Evolutionary conservation across 2,888 invertebrate species (phyloP), one percentile per base, ranked within the genome.

Genomic region (Diplolepis rosae): DNA sequence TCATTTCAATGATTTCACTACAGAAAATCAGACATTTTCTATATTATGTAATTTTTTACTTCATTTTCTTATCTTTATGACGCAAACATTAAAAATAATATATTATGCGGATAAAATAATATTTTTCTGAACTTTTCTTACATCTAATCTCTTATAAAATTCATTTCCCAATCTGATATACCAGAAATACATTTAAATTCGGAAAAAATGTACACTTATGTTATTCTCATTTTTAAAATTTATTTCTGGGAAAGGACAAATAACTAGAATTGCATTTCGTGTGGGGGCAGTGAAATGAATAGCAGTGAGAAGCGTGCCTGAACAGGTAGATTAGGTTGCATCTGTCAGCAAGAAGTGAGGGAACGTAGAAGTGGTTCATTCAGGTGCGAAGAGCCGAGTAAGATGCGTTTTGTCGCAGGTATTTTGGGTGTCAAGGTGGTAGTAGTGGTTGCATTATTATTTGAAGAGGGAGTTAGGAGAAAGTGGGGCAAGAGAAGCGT

Each of bases 401-500:
- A 52, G 52, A 52, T 52, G 28, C 18, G 18, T 54, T 54, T 54
- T 54, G 54, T 54, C 54, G 30, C 30, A 54, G 54, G 54, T 54
- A 54, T 28, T 51, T n/a, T 5, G 28, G 1, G 51, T 51, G 3
- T 24, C 27, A 51, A 27, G 51, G 24, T 50, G 50, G 50, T n/a
- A 27, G 27, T 28, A 50, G 27, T 45, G 27, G 51, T 51, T 51
- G 27, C 51, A 51, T 27, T 51, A 1, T 27, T 32, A 9, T 3
- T 7, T 30, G 18, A 56, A 24, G 22, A 35, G 48, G 61, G 35
- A 65, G 28, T 35, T n/a, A n/a, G n/a, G 52, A 27, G 61, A 61
- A n/a, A 39, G 22, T 3, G 30, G 45, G 4, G 72, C 27, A 50
- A 35, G 65, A 22, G 65, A 69, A 54, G 61, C 42, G 66, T 70